Evolutionary conservation across 1,140 invertebrate species (phyloP), one percentile per base, ranked within the genome.

Genomic region (Lasioglossum baleicum): DNA sequence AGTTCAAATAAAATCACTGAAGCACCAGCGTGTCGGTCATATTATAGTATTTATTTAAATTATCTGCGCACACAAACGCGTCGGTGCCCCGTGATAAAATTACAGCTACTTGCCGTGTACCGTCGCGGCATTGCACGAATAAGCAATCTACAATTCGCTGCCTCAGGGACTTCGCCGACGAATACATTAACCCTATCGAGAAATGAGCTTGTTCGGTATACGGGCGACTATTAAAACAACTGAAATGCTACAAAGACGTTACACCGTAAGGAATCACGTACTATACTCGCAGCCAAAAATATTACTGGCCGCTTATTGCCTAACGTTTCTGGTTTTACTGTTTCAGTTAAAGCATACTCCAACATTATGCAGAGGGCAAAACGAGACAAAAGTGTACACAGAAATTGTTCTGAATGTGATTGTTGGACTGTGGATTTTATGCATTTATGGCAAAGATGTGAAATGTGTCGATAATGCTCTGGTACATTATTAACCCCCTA

Each of bases 111-210:
- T 64, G 75, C 60, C 58, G 58, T 63, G 40, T 35, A 77, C 58
- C 44, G 44, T 11, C 44, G 10, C 44, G 44, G 26, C 20, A 4
- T 10, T 4, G 75, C 42, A 68, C 31, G 69, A 71, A 78, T 65
- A 56, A 76, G 83, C 85, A 90, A 88, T 88, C 84, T 88, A 87
- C 84, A 82, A 81, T 88, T 87, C 58, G 73, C 87, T 87, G 71
- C 86, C 83, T 63, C 74, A 64, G 87, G 88, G 83, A 64, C 81
- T 85, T 67, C 73, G 31, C 64, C 63, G 70, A 80, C 76, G 81
- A 89, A 89, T 90, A 90, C 90, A 87, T 91, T 91, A 91, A 90
- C 89, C 82, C 71, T 82, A 74, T 42, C 76, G 83, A 82, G 74
- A 88, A 90, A 87, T 90, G 89, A 69, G 87, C 83, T 88, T 87